Percentiles rank a stretch among this genome's conserved stretches.
phyloP scores from a whole-genome alignment of 1,140 invertebrate species.

The Drosophila sulfurigaster region DNA sequence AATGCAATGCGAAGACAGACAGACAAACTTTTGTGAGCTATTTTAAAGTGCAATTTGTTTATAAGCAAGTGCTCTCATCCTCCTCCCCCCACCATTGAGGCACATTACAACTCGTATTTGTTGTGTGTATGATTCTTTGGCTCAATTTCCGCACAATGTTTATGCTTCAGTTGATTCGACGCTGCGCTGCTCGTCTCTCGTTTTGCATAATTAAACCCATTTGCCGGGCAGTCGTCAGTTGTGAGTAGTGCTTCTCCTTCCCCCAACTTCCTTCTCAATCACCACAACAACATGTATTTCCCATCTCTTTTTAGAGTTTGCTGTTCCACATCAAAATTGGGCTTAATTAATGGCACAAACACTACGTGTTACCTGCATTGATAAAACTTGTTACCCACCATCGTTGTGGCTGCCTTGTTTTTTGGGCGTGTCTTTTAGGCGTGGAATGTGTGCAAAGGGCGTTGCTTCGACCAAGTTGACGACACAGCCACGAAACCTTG shows the following conservation, averaged over 20 bases:
- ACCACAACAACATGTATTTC: slow-evolving; percentile 6
- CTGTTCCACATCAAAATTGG: slow-evolving; percentile 15
- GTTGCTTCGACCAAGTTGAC: slow-evolving; percentile 10
- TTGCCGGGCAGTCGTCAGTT: slow-evolving; percentile 28
- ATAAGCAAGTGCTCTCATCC: slow-evolving; percentile 19
- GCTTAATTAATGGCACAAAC: slow-evolving; percentile 6
- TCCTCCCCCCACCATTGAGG: background rate
- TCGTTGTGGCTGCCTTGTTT: background rate
- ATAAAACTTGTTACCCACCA: slow-evolving; percentile 12
- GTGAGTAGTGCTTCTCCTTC: background rate
- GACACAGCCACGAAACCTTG: slow-evolving; percentile 15
- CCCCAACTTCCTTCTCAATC: background rate
- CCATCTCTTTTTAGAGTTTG: background rate
- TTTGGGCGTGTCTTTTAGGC: slow-evolving; percentile 2
- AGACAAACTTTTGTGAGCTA: slow-evolving; percentile 29
- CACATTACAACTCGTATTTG: background rate
- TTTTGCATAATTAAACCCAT: slow-evolving; percentile 50
- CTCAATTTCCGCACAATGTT: slow-evolving; percentile 54
- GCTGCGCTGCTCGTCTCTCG: slow-evolving; percentile 12
- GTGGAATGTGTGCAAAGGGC: slow-evolving; percentile 10
- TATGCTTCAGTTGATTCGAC: slow-evolving; percentile 46
- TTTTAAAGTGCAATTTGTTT: slow-evolving; percentile 56
- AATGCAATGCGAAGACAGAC: slow-evolving; percentile 45
- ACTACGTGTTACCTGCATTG: slow-evolving; percentile 23
- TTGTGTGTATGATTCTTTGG: slow-evolving; percentile 19